A percentile compares a stretch with the other conserved stretches of the same genome.
Conservation (phyloP, 2,888 invertebrate species). For the Nasonovia ribisnigri region DNA sequence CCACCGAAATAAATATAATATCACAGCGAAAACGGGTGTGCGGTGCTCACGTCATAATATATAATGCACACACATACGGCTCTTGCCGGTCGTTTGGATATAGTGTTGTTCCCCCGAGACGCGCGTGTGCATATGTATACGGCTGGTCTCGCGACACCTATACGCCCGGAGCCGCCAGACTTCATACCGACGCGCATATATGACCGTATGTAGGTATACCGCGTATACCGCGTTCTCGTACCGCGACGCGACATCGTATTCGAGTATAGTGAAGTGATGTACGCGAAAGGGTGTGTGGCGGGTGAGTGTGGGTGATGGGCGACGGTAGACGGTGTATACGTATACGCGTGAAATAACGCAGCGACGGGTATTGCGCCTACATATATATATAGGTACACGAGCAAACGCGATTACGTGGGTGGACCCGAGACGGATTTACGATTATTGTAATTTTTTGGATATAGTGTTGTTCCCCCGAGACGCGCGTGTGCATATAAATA, state of each 20-base stretch:
- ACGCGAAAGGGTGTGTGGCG: not conserved
- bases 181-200: not conserved
- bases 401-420: constrained; percentile 7
- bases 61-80: not conserved
- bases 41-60: not conserved
- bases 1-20: not conserved
- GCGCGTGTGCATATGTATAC: not conserved
- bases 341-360: not conserved
- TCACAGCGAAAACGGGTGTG: not conserved
- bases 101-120: not conserved
- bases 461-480: not conserved
- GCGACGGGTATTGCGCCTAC: not conserved
- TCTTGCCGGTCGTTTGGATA: not conserved
- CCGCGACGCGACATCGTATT: no score
- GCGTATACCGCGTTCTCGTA: no score
- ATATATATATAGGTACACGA: not conserved
- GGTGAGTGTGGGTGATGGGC: not conserved
- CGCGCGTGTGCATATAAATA: not conserved
- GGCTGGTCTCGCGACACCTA: not conserved
- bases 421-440: constrained; percentile 9
- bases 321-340: not conserved
- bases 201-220: not conserved
- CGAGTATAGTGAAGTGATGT: no score
- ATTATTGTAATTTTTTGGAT: not conserved
- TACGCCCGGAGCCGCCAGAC: not conserved